A percentile compares a stretch with the other conserved stretches of the same genome.
phyloP scores from a whole-genome alignment of 2,888 invertebrate genomes.

The Allolobophora icterica region DNA sequence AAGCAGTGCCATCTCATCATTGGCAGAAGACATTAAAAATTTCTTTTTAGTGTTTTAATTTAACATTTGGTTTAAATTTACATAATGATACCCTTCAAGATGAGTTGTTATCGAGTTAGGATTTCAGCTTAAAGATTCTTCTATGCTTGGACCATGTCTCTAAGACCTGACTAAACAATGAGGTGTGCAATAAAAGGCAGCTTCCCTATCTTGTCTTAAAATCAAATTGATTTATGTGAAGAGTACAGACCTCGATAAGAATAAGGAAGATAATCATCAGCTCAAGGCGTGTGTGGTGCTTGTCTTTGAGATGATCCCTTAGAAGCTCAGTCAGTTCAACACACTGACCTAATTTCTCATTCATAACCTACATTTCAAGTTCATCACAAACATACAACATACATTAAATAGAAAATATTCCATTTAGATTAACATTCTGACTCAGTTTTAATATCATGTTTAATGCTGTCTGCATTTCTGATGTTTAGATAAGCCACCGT shows the following conservation, averaged over 20 bases:
- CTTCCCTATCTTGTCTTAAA: background rate
- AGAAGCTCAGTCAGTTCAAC: slow-evolving; percentile 88
- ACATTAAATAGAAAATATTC: background rate
- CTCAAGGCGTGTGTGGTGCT: slow-evolving; percentile 89
- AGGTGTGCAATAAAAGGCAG: background rate
- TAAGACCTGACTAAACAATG: background rate
- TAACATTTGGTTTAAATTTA: background rate
- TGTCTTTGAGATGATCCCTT: slow-evolving; percentile 86
- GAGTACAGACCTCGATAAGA: slow-evolving; percentile 80
- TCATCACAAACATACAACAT: slow-evolving; percentile 24
- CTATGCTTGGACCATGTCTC: background rate
- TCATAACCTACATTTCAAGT: slow-evolving; percentile 77
- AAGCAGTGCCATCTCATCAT: background rate
- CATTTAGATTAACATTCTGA: background rate
- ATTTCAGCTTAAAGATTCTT: slow-evolving; percentile 3
- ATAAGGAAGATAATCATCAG: slow-evolving; percentile 97
- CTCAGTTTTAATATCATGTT: background rate
- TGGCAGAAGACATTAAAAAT: no score
- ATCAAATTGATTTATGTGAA: background rate
- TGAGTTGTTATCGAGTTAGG: background rate
- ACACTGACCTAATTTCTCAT: slow-evolving; percentile 92
- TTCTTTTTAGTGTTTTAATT: no score
- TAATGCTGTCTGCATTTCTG: no score
- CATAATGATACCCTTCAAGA: background rate
- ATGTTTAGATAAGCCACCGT: no score